Evolutionary conservation across 2,797 vertebrate species (phyloP).

Genomic region (Platalea minor): DNA sequence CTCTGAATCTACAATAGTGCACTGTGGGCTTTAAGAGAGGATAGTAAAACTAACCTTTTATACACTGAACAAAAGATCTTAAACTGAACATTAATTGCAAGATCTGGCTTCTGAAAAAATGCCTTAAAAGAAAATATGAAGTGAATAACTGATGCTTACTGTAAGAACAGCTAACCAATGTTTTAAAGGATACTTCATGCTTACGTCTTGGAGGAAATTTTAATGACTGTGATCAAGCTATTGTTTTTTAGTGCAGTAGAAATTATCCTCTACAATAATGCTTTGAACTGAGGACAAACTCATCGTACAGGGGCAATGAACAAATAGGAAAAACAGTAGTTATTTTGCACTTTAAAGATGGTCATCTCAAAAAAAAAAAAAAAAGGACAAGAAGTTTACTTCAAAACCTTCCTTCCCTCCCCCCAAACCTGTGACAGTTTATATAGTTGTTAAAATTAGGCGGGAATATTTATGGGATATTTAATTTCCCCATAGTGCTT

Average conservation of each 20-base stretch:
- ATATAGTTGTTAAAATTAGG: neutral
- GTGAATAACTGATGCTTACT: neutral
- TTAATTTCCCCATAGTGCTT: neutral
- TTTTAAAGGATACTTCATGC: neutral
- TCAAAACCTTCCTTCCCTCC: neutral
- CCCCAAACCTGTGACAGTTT: neutral
- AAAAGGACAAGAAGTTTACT: neutral
- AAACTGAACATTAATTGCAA: neutral
- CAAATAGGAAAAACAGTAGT: neutral
- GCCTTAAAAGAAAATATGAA: neutral
- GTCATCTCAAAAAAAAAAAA: neutral
- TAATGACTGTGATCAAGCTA: neutral
- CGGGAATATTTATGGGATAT: neutral
- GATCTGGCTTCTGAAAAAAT: neutral
- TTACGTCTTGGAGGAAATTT: neutral
- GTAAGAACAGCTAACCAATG: neutral
- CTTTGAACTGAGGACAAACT: neutral
- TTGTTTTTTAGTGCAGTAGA: neutral
- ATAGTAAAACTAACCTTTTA: neutral
- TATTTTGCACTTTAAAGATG: neutral
- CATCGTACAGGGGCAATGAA: neutral
- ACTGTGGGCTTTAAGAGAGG: neutral
- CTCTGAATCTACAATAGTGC: neutral
- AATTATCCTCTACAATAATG: neutral
- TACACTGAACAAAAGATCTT: neutral